phyloP scores from a whole-genome alignment of 2,113 vertebrate species.

The Gnathonemus echidnorhynchus region DNA sequence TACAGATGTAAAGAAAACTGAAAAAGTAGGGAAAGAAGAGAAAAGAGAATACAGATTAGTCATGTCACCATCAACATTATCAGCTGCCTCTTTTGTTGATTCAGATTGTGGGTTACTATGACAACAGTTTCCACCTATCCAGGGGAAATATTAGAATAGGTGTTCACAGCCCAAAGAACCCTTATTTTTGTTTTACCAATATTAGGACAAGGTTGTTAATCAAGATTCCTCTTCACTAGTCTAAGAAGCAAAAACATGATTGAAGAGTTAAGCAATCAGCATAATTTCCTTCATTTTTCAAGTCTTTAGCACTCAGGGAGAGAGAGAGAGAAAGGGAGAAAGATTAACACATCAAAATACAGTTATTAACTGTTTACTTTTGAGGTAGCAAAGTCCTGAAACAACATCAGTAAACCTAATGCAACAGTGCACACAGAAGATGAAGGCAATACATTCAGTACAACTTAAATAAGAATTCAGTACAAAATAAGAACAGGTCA shows the following conservation, averaged over 20 bases:
- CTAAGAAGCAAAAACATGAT: conserved; percentile 11
- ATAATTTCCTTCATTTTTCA: conserved; percentile 14
- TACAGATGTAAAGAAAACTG: conserved; percentile 12
- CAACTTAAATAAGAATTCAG: not conserved
- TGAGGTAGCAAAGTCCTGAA: not conserved
- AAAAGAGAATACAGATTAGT: conserved; percentile 63
- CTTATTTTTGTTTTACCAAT: not conserved
- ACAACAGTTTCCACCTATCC: conserved; percentile 52
- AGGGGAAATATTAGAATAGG: conserved; percentile 29
- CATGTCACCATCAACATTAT: conserved; percentile 63
- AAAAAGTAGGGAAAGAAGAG: conserved; percentile 39
- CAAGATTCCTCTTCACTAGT: conserved; percentile 19
- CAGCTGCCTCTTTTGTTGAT: conserved; percentile 71
- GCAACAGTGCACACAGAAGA: not conserved
- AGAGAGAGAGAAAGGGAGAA: conserved; percentile 24
- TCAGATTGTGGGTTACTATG: conserved; percentile 50
- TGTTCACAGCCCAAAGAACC: conserved; percentile 9
- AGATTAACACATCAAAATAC: conserved; percentile 28
- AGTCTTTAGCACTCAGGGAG: conserved; percentile 17
- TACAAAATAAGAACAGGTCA: conserved; percentile 20
- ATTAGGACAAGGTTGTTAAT: conserved; percentile 9
- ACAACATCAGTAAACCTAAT: not conserved
- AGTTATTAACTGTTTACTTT: conserved; percentile 20
- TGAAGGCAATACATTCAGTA: conserved; percentile 22
- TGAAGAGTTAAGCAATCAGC: conserved; percentile 18